These are phyloP conservation scores for Lithobates sylvaticus DNA, from an alignment of 2,797 vertebrate genomes.

Conservation along the genomic window DNA sequence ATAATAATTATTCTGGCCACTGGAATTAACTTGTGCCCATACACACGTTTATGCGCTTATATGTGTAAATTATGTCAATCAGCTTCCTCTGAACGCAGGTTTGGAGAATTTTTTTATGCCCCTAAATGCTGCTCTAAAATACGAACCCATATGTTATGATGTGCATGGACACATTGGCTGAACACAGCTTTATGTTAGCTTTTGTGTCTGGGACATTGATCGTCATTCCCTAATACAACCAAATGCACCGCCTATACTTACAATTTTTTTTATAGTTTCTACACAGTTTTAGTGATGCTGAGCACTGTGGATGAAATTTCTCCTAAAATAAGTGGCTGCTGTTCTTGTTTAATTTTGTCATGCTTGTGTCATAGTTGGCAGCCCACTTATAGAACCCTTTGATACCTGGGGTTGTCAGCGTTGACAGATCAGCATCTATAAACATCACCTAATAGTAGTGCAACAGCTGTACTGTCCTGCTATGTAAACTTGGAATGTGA, in stretches of 20 bases:
- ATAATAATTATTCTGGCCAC: too few species aligned
- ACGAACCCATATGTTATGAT: too few species aligned
- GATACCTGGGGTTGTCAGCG: slow-evolving; percentile 33
- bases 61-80: too few species aligned
- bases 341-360: slow-evolving; percentile 18
- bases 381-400: slow-evolving; percentile 3
- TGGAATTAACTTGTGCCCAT: too few species aligned
- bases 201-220: neutral
- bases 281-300: neutral
- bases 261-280: too few species aligned
- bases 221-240: neutral
- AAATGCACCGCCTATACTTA: neutral
- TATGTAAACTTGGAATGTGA: neutral
- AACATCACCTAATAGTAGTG: slow-evolving; percentile 19
- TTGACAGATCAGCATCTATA: slow-evolving; percentile 33
- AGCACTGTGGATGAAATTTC: neutral
- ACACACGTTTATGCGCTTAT: too few species aligned
- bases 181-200: too few species aligned
- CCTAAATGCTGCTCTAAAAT: too few species aligned
- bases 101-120: too few species aligned
- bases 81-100: too few species aligned
- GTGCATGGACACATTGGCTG: too few species aligned
- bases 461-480: slow-evolving; percentile 26
- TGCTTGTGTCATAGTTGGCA: slow-evolving; percentile 27
- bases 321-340: neutral